These are phyloP conservation scores for Porites lobata DNA, from an alignment of 92 coral and sea anemone species.

Conservation along the genomic window DNA sequence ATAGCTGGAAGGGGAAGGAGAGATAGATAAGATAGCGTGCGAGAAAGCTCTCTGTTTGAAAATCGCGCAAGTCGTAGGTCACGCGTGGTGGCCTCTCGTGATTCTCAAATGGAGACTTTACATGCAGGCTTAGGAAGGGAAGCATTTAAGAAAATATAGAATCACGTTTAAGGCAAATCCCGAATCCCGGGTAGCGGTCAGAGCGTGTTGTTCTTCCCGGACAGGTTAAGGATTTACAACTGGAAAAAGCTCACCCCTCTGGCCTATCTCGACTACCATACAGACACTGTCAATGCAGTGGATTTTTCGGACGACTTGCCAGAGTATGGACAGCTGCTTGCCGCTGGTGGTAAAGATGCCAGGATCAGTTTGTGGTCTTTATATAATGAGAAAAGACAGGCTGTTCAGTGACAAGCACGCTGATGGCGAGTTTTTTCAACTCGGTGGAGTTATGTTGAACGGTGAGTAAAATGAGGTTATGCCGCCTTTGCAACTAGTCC, in stretches of 20 bases:
- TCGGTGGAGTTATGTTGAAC: not conserved
- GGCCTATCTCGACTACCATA: slow-evolving; percentile 89
- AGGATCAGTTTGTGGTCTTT: slow-evolving; percentile 97
- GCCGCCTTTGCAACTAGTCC: too few species aligned
- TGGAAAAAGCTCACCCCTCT: slow-evolving; percentile 91
- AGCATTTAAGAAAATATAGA: too few species aligned
- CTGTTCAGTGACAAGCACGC: not conserved
- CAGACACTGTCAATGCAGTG: slow-evolving; percentile 79
- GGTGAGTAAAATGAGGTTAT: not conserved
- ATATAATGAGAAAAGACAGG: slow-evolving; percentile 63
- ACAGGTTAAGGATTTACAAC: slow-evolving; percentile 88
- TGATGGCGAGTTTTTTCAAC: not conserved
- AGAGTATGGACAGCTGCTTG: slow-evolving; percentile 71
- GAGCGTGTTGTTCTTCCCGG: not conserved
- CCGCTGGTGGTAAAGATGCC: slow-evolving; percentile 95
- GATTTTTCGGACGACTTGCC: slow-evolving; percentile 81
- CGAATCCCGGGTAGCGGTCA: too few species aligned
- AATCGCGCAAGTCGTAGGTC: too few species aligned
- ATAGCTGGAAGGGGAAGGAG: too few species aligned
- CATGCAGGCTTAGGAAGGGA: too few species aligned
- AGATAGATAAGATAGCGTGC: too few species aligned
- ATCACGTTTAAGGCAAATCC: too few species aligned
- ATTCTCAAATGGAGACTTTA: too few species aligned
- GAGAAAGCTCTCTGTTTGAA: too few species aligned
- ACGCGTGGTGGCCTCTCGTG: too few species aligned